phyloP scores from a whole-genome alignment of 2,113 vertebrate genomes.

The Deroptyus accipitrinus region DNA sequence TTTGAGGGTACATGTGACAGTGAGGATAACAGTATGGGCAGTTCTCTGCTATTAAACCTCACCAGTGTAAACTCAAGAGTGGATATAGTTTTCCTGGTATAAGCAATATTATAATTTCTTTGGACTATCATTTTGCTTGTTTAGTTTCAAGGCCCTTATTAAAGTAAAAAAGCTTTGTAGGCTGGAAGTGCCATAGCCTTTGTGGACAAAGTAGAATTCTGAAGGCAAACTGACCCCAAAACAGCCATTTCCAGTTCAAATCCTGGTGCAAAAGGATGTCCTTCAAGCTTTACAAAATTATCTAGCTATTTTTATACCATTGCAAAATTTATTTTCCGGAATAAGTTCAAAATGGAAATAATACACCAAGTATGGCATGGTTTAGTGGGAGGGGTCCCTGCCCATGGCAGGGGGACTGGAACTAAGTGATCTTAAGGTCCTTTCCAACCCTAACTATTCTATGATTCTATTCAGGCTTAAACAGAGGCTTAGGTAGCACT shows the following conservation, averaged over 20 bases:
- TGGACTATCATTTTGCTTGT: background rate
- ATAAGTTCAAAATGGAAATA: conserved; percentile 20
- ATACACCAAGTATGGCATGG: background rate
- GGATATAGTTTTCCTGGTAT: background rate
- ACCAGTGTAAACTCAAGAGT: background rate
- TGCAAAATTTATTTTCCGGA: background rate
- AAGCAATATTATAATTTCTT: background rate
- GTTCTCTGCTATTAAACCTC: background rate
- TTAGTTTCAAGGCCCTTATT: background rate
- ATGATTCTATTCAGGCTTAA: background rate
- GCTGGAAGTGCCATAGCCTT: background rate
- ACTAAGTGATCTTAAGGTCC: too few species aligned
- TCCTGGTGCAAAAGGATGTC: background rate
- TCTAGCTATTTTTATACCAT: conserved; percentile 12
- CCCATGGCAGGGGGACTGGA: too few species aligned
- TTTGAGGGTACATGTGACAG: background rate
- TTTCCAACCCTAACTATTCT: too few species aligned
- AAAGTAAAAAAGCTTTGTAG: conserved; percentile 12
- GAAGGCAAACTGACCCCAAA: background rate
- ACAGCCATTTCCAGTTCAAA: conserved; percentile 31
- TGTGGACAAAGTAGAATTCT: background rate
- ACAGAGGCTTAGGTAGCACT: background rate
- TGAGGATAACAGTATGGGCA: background rate
- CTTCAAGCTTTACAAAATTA: conserved; percentile 23
- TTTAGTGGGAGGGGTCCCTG: too few species aligned